Evolutionary conservation across 1,140 invertebrate genomes (phyloP).

Genomic region (Pantala flavescens): DNA sequence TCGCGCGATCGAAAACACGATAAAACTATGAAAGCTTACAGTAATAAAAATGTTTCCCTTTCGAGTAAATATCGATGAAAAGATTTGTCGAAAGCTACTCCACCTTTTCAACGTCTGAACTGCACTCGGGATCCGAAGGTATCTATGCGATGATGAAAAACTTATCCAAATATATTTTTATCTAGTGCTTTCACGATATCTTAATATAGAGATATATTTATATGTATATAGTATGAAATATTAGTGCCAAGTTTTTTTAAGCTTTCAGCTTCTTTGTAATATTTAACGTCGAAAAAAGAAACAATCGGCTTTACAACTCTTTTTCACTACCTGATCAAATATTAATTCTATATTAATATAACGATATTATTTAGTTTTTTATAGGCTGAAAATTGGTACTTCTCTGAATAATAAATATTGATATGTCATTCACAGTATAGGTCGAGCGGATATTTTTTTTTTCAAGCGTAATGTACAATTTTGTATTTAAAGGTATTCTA

Average conservation of each 20-base stretch:
- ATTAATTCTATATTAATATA: neutral
- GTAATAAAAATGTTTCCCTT: too few species aligned
- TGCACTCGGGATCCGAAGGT: neutral
- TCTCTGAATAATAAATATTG: conserved; percentile 5
- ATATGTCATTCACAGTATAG: conserved; percentile 2
- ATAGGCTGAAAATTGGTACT: conserved; percentile 1
- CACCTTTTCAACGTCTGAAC: neutral
- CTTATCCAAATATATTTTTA: neutral
- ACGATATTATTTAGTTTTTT: conserved; percentile 11
- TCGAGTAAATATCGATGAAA: neutral
- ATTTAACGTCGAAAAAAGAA: neutral
- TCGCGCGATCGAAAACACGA: neutral
- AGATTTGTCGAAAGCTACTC: conserved; percentile 6
- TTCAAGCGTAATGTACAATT: neutral
- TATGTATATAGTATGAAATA: neutral
- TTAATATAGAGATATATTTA: neutral
- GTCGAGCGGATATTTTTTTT: neutral
- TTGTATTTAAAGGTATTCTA: neutral
- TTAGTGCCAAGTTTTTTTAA: conserved; percentile 5
- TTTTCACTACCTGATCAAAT: conserved; percentile 6
- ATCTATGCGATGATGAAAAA: neutral
- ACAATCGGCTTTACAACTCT: neutral
- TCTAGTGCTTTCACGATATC: neutral
- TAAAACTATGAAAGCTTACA: too few species aligned
- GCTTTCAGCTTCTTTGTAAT: neutral